phyloP scores from a whole-genome alignment of 2,797 vertebrate genomes.

The Leptatherina wallacei region DNA sequence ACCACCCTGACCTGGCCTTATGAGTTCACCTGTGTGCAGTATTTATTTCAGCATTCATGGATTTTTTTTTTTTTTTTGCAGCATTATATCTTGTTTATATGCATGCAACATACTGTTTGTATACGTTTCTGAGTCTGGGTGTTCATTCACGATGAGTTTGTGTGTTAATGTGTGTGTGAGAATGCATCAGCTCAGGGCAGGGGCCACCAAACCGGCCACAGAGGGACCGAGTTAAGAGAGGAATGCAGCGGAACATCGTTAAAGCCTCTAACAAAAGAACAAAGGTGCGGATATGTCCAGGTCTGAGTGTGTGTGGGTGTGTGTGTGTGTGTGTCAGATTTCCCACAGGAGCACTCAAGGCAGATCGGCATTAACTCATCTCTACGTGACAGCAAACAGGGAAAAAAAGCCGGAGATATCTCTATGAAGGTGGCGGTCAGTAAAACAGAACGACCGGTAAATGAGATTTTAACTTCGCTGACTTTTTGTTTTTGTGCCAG shows the following conservation, averaged over 20 bases:
- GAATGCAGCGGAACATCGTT: constrained; percentile 88
- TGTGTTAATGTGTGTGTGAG: constrained; percentile 27
- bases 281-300: constrained; percentile 81
- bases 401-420: constrained; percentile 33
- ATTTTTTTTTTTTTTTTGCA: neutral
- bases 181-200: constrained; percentile 39
- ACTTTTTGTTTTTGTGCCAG: neutral
- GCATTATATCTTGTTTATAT: neutral
- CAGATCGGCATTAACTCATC: constrained; percentile 73
- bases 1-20: constrained; percentile 61
- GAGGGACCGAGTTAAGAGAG: constrained; percentile 83
- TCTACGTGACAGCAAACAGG: constrained; percentile 65
- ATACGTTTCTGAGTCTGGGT: neutral
- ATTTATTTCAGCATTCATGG: accelerated
- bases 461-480: neutral
- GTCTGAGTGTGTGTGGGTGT: constrained; percentile 47
- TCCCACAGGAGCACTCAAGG: constrained; percentile 46
- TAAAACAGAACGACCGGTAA: neutral
- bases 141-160: constrained; percentile 1
- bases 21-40: constrained; percentile 45
- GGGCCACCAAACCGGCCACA: constrained; percentile 77
- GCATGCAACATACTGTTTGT: neutral
- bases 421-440: constrained; percentile 36
- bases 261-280: constrained; percentile 85
- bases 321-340: constrained; percentile 37